These are phyloP conservation scores for Lophotriccus pileatus DNA, from an alignment of 2,797 vertebrate species.

Conservation along the genomic window DNA sequence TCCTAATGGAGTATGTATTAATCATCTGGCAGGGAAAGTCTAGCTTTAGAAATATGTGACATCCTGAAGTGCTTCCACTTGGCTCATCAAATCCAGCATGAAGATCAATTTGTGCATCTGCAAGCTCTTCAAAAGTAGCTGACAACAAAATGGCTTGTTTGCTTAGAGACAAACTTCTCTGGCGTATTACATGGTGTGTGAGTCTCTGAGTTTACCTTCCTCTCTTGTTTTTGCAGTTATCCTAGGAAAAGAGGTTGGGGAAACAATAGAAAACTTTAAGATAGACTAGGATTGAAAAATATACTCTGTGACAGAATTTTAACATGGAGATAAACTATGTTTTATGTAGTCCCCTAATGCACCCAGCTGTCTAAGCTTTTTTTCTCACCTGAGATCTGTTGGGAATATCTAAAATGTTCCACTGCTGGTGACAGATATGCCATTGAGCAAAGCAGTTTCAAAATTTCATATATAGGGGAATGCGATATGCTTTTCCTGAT, in stretches of 20 bases:
- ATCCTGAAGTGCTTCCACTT: slow-evolving; percentile 29
- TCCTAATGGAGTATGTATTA: background rate
- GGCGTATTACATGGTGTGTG: background rate
- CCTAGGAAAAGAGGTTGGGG: background rate
- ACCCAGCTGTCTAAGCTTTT: background rate
- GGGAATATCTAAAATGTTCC: background rate
- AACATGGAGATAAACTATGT: background rate
- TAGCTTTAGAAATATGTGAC: background rate
- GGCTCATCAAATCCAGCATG: background rate
- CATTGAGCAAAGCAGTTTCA: background rate
- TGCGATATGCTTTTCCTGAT: background rate
- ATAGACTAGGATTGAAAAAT: background rate
- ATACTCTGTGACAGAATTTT: background rate
- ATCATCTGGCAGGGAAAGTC: background rate
- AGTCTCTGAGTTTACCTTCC: background rate
- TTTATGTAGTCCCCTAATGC: background rate
- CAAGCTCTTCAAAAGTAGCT: slow-evolving; percentile 38
- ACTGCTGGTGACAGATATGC: background rate
- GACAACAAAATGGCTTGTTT: background rate
- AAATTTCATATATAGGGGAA: background rate
- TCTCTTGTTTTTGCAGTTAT: background rate
- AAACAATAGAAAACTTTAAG: background rate
- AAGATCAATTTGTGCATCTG: slow-evolving; percentile 24
- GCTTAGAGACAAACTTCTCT: background rate
- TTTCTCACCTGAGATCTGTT: background rate